Percentiles rank a stretch among this genome's conserved stretches.
Evolutionary conservation across 2,797 vertebrate genomes (phyloP).

Genomic region (Knipowitschia caucasica): DNA sequence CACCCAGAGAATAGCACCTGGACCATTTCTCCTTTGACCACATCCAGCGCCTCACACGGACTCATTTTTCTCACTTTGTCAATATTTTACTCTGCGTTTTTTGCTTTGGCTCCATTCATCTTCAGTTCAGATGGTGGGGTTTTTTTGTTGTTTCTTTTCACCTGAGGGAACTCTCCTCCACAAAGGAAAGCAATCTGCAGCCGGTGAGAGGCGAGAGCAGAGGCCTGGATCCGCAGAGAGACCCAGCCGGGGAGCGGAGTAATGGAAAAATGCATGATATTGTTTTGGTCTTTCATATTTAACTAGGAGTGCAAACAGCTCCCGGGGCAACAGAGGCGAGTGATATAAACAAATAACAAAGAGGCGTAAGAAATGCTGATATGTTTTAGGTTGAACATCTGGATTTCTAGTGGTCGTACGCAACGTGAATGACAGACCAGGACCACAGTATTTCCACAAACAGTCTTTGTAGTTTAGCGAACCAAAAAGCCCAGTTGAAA

Average conservation of each 20-base stretch:
- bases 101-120: conserved; percentile 45
- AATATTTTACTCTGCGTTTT: conserved; percentile 47
- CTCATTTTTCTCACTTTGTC: conserved; percentile 53
- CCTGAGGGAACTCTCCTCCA: conserved; percentile 48
- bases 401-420: not conserved
- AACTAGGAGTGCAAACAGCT: conserved; percentile 30
- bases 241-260: conserved; percentile 4
- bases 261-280: conserved; percentile 37
- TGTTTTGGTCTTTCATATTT: conserved; percentile 31
- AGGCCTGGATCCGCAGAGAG: conserved; percentile 38
- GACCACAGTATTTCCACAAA: too few species aligned
- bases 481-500: too few species aligned
- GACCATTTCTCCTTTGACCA: conserved; percentile 22
- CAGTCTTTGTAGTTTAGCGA: too few species aligned
- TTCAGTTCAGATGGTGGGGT: conserved; percentile 36
- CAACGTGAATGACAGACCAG: not conserved
- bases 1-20: conserved; percentile 16
- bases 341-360: conserved; percentile 10
- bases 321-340: conserved; percentile 9
- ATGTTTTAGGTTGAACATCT: conserved; percentile 11
- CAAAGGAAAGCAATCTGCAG: conserved; percentile 58
- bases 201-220: conserved; percentile 21
- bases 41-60: conserved; percentile 36
- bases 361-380: conserved; percentile 9
- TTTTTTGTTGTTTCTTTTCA: conserved; percentile 12